These are phyloP conservation scores for Diploptera punctata DNA, from an alignment of 2,888 invertebrate species.

Conservation along the genomic window DNA sequence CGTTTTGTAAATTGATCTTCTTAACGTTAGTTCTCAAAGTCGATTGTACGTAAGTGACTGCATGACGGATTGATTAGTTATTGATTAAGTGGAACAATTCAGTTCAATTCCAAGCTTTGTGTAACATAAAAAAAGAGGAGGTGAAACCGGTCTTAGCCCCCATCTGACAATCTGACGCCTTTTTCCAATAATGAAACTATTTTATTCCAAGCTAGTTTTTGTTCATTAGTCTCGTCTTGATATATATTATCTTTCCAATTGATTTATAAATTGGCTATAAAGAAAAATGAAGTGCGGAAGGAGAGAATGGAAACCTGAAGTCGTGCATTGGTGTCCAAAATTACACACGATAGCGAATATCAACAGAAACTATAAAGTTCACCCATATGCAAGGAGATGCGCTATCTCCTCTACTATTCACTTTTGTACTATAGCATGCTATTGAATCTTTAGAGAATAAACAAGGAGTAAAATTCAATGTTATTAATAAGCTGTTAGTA, in stretches of 20 bases:
- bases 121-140: neutral
- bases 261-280: neutral
- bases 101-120: neutral
- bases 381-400: too few relatives aligned
- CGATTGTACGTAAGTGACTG: neutral
- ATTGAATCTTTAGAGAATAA: too few relatives aligned
- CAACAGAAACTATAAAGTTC: too few relatives aligned
- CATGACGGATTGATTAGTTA: neutral
- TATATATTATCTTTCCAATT: neutral
- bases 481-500: too few relatives aligned
- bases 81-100: neutral
- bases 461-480: too few relatives aligned
- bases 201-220: neutral
- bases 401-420: too few relatives aligned
- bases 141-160: neutral
- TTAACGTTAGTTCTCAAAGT: neutral
- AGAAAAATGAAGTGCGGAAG: neutral
- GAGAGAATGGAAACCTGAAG: neutral
- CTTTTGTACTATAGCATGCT: too few relatives aligned
- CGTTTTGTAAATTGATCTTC: neutral
- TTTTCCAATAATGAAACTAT: neutral
- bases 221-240: neutral
- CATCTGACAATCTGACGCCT: slow-evolving; percentile 4
- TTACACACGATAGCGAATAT: too few relatives aligned
- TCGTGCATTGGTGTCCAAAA: too few relatives aligned